Evolutionary conservation across 1,140 invertebrate species (phyloP).

Genomic region (Caenorhabditis latens): DNA sequence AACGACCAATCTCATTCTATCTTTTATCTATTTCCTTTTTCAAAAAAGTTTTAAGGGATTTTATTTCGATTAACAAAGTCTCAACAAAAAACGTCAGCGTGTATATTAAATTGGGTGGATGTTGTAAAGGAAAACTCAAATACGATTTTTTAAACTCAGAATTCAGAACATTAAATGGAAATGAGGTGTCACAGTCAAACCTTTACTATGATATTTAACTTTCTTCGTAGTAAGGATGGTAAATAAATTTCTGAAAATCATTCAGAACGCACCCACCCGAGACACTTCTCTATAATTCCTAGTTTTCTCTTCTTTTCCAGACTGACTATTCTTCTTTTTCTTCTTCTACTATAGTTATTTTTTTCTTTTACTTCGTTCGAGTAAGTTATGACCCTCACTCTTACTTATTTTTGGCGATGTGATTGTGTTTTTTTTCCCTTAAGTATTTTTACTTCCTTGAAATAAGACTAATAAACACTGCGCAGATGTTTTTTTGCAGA

Average conservation of each 20-base stretch:
- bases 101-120: too few relatives aligned
- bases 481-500: background rate
- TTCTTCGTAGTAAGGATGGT: too few relatives aligned
- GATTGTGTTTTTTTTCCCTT: background rate
- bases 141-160: too few relatives aligned
- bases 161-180: too few relatives aligned
- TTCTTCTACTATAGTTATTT: background rate
- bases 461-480: background rate
- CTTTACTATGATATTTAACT: too few relatives aligned
- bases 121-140: too few relatives aligned
- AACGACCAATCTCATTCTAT: background rate
- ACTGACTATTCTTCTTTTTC: slow-evolving; percentile 14
- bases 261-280: background rate
- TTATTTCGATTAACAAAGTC: too few relatives aligned
- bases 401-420: background rate
- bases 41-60: too few relatives aligned
- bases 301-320: background rate
- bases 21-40: background rate
- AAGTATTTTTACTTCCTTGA: background rate
- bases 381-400: background rate
- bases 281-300: background rate
- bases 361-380: background rate
- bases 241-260: too few relatives aligned
- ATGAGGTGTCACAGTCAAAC: too few relatives aligned
- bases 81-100: too few relatives aligned